These are phyloP conservation scores for Onychomys arenicola DNA, from an alignment of 2,797 vertebrate genomes.

Conservation along the genomic window DNA sequence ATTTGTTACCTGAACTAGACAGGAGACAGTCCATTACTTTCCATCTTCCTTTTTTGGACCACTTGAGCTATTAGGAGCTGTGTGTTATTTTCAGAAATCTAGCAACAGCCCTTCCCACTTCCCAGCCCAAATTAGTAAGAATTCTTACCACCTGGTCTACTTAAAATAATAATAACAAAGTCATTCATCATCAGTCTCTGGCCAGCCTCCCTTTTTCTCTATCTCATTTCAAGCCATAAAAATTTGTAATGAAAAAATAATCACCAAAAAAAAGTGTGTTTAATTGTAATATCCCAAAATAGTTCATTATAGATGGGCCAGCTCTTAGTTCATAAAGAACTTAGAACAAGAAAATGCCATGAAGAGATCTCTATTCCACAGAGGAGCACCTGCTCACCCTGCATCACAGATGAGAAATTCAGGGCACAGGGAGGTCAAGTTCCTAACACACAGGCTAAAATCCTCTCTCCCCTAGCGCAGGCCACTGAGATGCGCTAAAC, in stretches of 20 bases:
- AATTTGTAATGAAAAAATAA: background rate
- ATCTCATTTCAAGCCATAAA: background rate
- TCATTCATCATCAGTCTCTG: background rate
- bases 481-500: background rate
- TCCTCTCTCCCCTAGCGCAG: background rate
- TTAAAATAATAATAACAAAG: constrained; percentile 36
- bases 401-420: background rate
- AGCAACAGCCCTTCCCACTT: background rate
- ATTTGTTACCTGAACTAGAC: constrained; percentile 34
- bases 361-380: background rate
- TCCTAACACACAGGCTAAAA: background rate
- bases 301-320: background rate
- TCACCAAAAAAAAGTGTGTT: background rate
- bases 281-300: constrained; percentile 28
- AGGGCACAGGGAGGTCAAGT: background rate
- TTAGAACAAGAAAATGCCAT: constrained; percentile 19
- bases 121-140: background rate
- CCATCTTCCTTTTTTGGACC: background rate
- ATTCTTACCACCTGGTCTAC: background rate
- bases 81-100: constrained; percentile 54
- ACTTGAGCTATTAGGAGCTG: background rate
- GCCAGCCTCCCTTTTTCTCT: background rate
- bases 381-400: background rate
- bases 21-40: constrained; percentile 11
- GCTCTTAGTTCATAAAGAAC: constrained; percentile 30